Conservation (phyloP, 1,140 invertebrate genomes). For the Metaphire vulgaris region DNA sequence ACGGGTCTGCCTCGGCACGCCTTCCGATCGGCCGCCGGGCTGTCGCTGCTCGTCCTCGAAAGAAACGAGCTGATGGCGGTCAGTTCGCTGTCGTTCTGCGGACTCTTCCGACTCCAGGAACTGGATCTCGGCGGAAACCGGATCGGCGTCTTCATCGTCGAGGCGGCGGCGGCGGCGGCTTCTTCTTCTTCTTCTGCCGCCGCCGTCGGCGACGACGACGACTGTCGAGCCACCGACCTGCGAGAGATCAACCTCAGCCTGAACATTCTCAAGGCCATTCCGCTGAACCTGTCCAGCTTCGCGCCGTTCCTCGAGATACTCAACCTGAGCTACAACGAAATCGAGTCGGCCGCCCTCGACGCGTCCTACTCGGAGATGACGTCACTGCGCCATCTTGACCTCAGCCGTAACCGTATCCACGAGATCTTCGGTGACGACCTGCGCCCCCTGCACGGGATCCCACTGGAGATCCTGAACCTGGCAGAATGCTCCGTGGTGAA, state of each 20-base stretch:
- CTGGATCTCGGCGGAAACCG: conserved; percentile 25
- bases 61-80: conserved; percentile 28
- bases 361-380: conserved; percentile 9
- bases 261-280: conserved; percentile 20
- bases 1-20: background rate
- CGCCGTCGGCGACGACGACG: background rate
- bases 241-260: conserved; percentile 21
- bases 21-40: conserved; percentile 23
- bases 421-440: conserved; percentile 20
- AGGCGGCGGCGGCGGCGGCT: background rate
- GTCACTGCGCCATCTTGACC: conserved; percentile 19
- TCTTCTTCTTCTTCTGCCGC: too few relatives aligned
- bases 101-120: conserved; percentile 16
- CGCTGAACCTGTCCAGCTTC: conserved; percentile 21
- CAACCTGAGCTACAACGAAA: conserved; percentile 27
- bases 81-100: conserved; percentile 18
- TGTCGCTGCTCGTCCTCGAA: conserved; percentile 22
- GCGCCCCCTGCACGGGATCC: background rate
- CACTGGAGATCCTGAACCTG: conserved; percentile 24
- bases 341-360: conserved; percentile 20
- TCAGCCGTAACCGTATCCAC: conserved; percentile 26
- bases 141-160: conserved; percentile 17
- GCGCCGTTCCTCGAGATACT: conserved; percentile 25
- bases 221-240: conserved; percentile 5
- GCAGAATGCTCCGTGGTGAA: conserved; percentile 19